Base-by-base conservation (phyloP, 2,113 vertebrate genomes). In the Brachionichthys hirsutus region DNA sequence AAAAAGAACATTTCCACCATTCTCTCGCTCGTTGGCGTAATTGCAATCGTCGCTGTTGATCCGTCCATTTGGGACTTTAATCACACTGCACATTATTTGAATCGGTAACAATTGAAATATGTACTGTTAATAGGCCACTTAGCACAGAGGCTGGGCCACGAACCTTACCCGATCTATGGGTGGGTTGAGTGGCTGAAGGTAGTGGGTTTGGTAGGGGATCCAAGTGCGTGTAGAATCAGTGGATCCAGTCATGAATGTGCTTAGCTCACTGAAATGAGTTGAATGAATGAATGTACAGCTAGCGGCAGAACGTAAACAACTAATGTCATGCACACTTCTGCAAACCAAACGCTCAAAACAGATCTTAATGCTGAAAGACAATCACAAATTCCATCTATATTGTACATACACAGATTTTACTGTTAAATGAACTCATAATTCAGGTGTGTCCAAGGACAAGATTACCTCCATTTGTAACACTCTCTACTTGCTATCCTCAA, bases 361-460 rank as follows among this genome's bases (percentile, higher is more conserved):
- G n/a, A 44, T 64, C 62, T 53, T 52, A 67, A 55, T 81, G 81
- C 81, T 83, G 56, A 76, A 80, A 62, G 88, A 90, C 89, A 91
- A 90, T 91, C 89, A 81, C 54, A 42, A 30, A 30, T 34, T 67
- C 58, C 41, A 38, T 60, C 20, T 8, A 22, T 44, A 62, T 47
- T 30, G 9, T 52, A 45, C 40, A n/a, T 14, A 42, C 42, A 13
- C 0, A 50, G 2, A 9, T 70, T 46, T 56, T 19, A 60, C 30
- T 56, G 7, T 42, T 43, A 59, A 60, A 12, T 15, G 53, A 56
- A 72, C 14, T 54, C 83, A 81, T 62, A 45, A 67, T 70, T 47
- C 57, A 71, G 34, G 50, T 48, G 40, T 62, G 20, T 48, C 70
- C 44, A 62, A 8, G 14, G 12, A 12, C 14, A 35, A 49, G 62